Conservation (phyloP, 2,888 invertebrate species). For the Diaphora mendica region DNA sequence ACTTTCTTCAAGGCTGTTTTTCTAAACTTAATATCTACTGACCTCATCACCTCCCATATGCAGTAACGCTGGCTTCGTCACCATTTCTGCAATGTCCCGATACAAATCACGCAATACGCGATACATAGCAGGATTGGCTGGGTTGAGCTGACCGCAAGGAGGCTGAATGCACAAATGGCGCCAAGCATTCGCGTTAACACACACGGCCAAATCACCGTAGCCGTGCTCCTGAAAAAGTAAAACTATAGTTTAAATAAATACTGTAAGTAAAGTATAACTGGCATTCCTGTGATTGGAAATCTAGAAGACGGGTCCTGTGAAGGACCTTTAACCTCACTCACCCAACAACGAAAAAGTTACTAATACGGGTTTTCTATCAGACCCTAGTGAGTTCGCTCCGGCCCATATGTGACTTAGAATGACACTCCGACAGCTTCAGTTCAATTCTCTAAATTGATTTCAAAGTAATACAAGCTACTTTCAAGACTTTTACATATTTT, state of each 20-base stretch:
- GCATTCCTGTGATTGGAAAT: not conserved
- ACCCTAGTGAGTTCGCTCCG: too few species aligned
- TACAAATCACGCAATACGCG: constrained; percentile 89
- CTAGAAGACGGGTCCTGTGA: not conserved
- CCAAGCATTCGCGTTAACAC: constrained; percentile 90
- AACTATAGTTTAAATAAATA: not conserved
- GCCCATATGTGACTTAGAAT: too few species aligned
- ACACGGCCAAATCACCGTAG: constrained; percentile 89
- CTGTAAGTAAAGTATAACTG: not conserved
- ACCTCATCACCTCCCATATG: constrained; percentile 96
- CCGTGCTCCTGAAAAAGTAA: constrained; percentile 75
- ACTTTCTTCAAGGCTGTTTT: not conserved
- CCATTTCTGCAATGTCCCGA: constrained; percentile 87
- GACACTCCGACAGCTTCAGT: too few species aligned
- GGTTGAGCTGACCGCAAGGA: constrained; percentile 95
- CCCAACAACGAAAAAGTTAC: not conserved
- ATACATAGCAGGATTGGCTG: constrained; percentile 90
- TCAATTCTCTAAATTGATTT: too few species aligned
- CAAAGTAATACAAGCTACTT: too few species aligned
- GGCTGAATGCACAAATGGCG: constrained; percentile 91
- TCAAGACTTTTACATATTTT: too few species aligned
- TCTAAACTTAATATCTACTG: constrained; percentile 27
- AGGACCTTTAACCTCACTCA: not conserved
- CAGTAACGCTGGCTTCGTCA: constrained; percentile 87
- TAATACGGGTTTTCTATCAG: too few species aligned